Evolutionary conservation across 2,797 vertebrate species (phyloP), one percentile per base, ranked within the genome.

Genomic region (Paramormyrops hopkinsi): DNA sequence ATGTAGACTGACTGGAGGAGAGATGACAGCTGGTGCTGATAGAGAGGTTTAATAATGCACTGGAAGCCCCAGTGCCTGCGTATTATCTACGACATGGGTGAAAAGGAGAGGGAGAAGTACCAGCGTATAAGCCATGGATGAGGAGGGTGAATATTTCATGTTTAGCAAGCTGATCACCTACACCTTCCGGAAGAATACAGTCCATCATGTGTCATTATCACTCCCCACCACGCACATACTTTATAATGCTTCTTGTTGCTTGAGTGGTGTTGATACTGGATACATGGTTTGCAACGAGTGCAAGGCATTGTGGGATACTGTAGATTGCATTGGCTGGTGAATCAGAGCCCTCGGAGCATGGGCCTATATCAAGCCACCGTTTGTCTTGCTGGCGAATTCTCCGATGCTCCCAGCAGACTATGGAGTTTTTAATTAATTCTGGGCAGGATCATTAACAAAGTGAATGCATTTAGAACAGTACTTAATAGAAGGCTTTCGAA

Each of bases 31-130:
- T 33, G 85, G 50, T 87, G 51, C 85, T 87, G 85, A 56, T 41
- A 59, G 85, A 87, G 51, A 41, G 85, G 85, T 87, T 87, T 87
- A 87, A 87, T 87, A 87, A 87, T 59, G 17, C 12, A 33, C 85
- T 41, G 25, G 29, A 59, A 87, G 33, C 53, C 14, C 33, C 25
- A 56, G 51, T 37, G 85, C 25, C 33, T 37, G 25, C 3, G 85
- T 41, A 87, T 59, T 87, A 87, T 87, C 53, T 56, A 59, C 6
- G 12, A 33, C 83, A 86, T 86, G 50, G 85, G 33, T 59, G 85
- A 29, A 50, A 7, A 41, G 50, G 12, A 87, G 33, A 59, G 33
- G 50, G 50, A 33, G 37, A 59, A 19, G 51, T 7, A 53, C 12
- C 5, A 29, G 25, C 12, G 1, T 25, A 86, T 59, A 59, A 53